phyloP scores from a whole-genome alignment of 92 coral and sea anemone species.

The Actinostola sp. region DNA sequence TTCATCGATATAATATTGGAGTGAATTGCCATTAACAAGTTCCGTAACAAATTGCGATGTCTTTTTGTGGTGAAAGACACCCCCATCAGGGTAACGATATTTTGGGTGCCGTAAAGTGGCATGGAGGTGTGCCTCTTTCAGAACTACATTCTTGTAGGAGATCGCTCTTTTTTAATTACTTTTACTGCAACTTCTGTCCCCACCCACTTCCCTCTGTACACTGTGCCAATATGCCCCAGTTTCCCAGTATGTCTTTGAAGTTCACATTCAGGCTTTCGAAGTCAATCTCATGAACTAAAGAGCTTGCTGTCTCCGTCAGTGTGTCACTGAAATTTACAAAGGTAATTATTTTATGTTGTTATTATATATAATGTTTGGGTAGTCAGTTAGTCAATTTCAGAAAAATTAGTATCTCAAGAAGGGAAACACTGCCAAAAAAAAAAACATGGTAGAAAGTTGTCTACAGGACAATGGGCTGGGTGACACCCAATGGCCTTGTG shows the following conservation, averaged over 20 bases:
- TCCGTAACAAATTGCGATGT: conserved; percentile 47
- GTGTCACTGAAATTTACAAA: conserved; percentile 5
- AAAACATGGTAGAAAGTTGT: no score
- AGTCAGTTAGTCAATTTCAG: background rate
- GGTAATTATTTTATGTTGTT: background rate
- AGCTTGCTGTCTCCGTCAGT: background rate
- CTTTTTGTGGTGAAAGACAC: conserved; percentile 43
- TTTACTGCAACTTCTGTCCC: conserved; percentile 42
- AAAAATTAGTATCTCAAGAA: no score
- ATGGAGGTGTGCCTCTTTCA: conserved; percentile 33
- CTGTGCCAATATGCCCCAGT: conserved; percentile 30
- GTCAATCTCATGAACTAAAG: conserved; percentile 22
- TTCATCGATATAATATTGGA: conserved; percentile 59
- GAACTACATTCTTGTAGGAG: conserved; percentile 26
- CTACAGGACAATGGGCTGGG: no score
- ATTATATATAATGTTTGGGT: background rate
- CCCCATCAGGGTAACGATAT: conserved; percentile 51
- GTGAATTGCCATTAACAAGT: conserved; percentile 44
- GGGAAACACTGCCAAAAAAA: no score
- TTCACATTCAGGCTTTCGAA: conserved; percentile 35
- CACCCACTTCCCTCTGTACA: conserved; percentile 43
- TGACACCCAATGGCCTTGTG: no score
- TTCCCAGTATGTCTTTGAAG: conserved; percentile 14
- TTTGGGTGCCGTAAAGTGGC: conserved; percentile 44
- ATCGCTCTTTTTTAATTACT: conserved; percentile 28